Evolutionary conservation across 1,140 invertebrate species (phyloP), one percentile per base, ranked within the genome.

Genomic region (Elysia chlorotica): DNA sequence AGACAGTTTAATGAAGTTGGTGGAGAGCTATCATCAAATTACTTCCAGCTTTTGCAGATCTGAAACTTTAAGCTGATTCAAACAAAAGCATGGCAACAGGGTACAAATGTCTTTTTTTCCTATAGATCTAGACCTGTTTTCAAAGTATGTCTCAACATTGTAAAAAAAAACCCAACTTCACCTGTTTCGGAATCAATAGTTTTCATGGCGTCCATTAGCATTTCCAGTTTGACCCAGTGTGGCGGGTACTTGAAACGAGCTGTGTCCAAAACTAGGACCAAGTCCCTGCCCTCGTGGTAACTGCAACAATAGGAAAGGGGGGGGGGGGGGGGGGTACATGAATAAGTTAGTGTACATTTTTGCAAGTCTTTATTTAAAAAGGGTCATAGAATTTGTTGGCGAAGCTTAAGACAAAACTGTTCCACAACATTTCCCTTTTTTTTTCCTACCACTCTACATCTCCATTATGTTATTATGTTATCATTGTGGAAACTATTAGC

Each of bases 181-280:
- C 83, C 82, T 73, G 84, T 87, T 30, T 78, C 66, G 23, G 61
- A 59, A 67, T 88, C 87, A 1, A 81, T 35, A 0, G 78, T 70
- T 57, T 83, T 74, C 85, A 88, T 87, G 1, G 87, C 79, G 65
- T 80, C 65, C 31, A 78, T 81, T 10, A 88, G 69, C 5, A 76
- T 56, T 2, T 78, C 10, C 1, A 88, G 62, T 0, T 81, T 73
- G 5, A 88, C 78, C 87, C 87, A 88, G 71, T 88, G 86, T 57
- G 87, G 86, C 19, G 86, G 87, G 65, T 88, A 88, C 69, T 88
- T 88, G 74, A 87, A 88, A 65, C 87, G 70, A 4, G 87, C 87
- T 1, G 84, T 84, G 74, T 88, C 87, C 71, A 88, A 72, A 38
- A 88, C 83, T 25, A 88, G 63, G 2, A 86, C 83, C 48, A 86